Conservation (phyloP, 2,888 invertebrate species). For the Lepidochitona cinerea region DNA sequence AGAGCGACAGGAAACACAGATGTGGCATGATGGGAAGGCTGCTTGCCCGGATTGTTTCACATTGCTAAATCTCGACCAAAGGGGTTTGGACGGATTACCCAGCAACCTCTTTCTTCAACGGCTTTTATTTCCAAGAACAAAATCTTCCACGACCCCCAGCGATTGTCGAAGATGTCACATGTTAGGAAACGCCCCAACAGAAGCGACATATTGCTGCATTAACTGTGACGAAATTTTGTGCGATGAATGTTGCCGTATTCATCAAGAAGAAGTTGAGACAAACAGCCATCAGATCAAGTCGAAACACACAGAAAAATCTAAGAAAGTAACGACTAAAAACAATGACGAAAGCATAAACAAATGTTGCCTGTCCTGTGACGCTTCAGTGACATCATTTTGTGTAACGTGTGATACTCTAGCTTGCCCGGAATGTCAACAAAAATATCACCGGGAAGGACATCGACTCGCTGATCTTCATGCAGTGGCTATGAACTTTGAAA, state of each 20-base stretch:
- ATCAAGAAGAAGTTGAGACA: conserved; percentile 47
- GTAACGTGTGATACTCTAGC: conserved; percentile 55
- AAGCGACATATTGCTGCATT: conserved; percentile 34
- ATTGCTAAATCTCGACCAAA: conserved; percentile 27
- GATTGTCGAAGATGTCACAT: not conserved
- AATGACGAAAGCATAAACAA: conserved; percentile 33
- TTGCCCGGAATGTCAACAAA: conserved; percentile 52
- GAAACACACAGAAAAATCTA: not conserved
- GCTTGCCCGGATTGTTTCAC: conserved; percentile 56
- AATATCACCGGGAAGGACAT: conserved; percentile 44
- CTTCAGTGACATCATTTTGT: conserved; percentile 54
- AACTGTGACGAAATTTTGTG: conserved; percentile 57
- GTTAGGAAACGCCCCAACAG: not conserved
- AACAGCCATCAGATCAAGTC: conserved; percentile 44
- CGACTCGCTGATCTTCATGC: conserved; percentile 55
- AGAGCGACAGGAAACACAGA: conserved; percentile 27
- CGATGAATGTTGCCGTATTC: conserved; percentile 40
- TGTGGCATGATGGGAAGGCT: not conserved
- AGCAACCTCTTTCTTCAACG: conserved; percentile 53
- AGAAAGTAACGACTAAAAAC: conserved; percentile 29
- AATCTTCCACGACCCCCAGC: not conserved
- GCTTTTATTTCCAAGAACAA: conserved; percentile 33
- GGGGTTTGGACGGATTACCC: conserved; percentile 32
- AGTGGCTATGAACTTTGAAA: conserved; percentile 56
- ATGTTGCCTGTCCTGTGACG: conserved; percentile 55